Evolutionary conservation across 2,888 invertebrate genomes (phyloP), one percentile per base, ranked within the genome.

Genomic region (Empis stercorea): DNA sequence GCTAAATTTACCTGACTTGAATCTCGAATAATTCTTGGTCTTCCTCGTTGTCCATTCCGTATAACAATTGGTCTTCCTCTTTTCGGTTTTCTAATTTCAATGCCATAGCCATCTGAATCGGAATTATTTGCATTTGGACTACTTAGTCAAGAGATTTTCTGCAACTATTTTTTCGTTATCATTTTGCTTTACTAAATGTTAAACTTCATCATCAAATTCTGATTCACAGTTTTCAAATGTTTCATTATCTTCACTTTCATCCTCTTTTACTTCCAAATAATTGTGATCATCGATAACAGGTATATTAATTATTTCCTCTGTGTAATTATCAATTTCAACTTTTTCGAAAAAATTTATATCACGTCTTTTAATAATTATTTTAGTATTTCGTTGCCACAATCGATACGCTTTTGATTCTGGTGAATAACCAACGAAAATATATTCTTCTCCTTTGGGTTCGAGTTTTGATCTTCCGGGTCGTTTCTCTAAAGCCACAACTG

Each of bases 391-490:
- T 27, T 27, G 9, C 41, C 44, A 46, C 10, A 47, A 17, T 11
- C 50, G 40, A 38, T 47, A 48, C 5, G 47, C 51, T n/a, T 47
- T 51, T 4, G 48, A 47, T 30, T 48, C 48, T 13, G 34, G 2
- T 10, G 40, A 49, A 36, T 48, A 51, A 4, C 47, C 49, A 20
- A 51, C 47, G n/a, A 47, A 30, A 10, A 45, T 38, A 14, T 32
- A 45, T 16, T 49, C 48, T 4, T 43, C 39, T 6, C 46, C 48
- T 20, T 39, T 51, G 4, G 48, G 16, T 17, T 44, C 30, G 13
- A 50, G 27, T 23, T 48, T 48, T 17, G 34, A 44, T n/a, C 46
- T 45, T 10, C 45, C 37, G 6, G 45, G 45, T 10, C 17, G 15
- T 10, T 47, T 44, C 1, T 47, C n/a, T 15, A 48, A 41, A 9